These are phyloP conservation scores for Anarrhichthys ocellatus DNA, from an alignment of 2,113 vertebrate species.

Conservation along the genomic window DNA sequence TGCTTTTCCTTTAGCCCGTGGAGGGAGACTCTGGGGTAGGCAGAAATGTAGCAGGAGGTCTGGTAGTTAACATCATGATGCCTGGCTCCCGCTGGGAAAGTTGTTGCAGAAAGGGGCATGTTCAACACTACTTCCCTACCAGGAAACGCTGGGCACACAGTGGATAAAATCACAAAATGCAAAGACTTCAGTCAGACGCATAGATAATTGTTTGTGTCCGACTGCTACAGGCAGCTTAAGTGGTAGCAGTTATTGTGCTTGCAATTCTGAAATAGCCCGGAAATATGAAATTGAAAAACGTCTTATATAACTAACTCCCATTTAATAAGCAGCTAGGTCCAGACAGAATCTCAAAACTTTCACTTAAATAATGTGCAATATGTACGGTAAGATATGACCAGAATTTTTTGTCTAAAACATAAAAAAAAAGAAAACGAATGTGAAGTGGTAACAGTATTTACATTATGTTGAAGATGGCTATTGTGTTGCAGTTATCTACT, in stretches of 20 bases:
- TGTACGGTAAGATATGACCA: background rate
- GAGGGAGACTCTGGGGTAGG: constrained; percentile 69
- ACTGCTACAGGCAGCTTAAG: constrained; percentile 47
- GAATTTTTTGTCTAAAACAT: background rate
- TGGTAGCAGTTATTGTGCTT: constrained; percentile 36
- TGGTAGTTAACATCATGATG: constrained; percentile 58
- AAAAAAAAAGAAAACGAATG: background rate
- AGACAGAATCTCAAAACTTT: background rate
- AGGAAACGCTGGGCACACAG: constrained; percentile 62
- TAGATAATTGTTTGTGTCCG: constrained; percentile 61
- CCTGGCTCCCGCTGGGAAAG: constrained; percentile 66
- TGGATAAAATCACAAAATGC: constrained; percentile 64
- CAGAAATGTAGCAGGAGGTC: constrained; percentile 68
- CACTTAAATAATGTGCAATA: background rate
- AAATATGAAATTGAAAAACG: constrained; percentile 33
- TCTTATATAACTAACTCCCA: constrained; percentile 1
- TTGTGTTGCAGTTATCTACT: background rate
- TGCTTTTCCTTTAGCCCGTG: constrained; percentile 78
- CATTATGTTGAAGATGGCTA: no score
- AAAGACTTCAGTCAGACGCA: constrained; percentile 70
- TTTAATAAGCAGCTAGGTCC: constrained; percentile 1
- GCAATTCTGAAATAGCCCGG: constrained; percentile 9
- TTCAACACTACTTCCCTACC: constrained; percentile 67
- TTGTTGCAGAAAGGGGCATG: constrained; percentile 65
- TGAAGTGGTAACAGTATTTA: background rate